Base-by-base conservation (phyloP, 2,797 vertebrate genomes). In the Rhinella marina region DNA sequence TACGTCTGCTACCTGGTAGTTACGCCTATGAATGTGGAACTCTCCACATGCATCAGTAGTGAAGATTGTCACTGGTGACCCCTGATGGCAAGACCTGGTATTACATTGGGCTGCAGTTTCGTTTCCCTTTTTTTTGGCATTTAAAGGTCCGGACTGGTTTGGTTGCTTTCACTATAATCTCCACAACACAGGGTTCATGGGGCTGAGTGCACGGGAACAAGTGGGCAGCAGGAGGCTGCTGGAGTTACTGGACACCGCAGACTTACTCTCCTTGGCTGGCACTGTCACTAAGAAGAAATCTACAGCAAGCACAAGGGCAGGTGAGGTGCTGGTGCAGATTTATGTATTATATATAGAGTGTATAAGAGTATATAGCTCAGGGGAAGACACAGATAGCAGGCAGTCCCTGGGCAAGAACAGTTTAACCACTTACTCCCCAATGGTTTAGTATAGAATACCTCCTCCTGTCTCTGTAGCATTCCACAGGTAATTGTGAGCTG, bases 201-300 rank as follows among this genome's bases (percentile, higher is more conserved):
- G 92, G 0, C 90, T 99, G 75, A 96, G 94, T 87, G 76, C 86
- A 48, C 66, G 29, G 16, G 96, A 98, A 91, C 93, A 76, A 7
- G 90, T 90, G 11, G 97, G 96, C 0, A 97, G 96, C 88, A 90
- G 86, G 12, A 88, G 90, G 1, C 92, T 99, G 13, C 89, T 99
- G 19, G 90, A 90, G 9, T 72, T 93, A 0, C 91, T 99, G 82
- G 83, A 92, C 0, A 90, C 92, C 3, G 82, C 27, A 0, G 97
- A 98, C 78, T 81, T 99, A 85, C 23, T 95, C 14, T 94, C 96
- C 3, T 94, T 99, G 0, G 92, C 93, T 50, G 96, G 97, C 91
- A 99, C 98, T 0, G 94, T 99, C 50, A 99, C 97, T 21, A 97
- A 95, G 91, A 96, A 72, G 96, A 86, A 50, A 96, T 90, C 96